Evolutionary conservation across 2,113 vertebrate genomes (phyloP).

Genomic region (Pelusios castaneus): DNA sequence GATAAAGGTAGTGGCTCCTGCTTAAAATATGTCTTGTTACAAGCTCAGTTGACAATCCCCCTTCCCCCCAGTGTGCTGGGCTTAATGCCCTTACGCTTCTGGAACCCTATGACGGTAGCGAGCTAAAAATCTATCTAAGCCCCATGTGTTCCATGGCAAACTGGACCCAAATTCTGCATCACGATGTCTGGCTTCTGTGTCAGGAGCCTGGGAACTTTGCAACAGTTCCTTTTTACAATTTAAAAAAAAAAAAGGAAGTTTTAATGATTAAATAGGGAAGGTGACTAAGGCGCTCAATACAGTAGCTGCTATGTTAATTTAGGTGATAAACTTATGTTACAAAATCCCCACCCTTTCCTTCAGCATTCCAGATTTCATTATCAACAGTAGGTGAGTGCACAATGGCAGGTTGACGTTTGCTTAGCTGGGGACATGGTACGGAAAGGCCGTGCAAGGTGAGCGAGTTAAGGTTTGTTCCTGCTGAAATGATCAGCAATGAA

Average conservation of each 20-base stretch:
- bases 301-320: background rate
- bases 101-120: background rate
- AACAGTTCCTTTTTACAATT: background rate
- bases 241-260: background rate
- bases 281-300: background rate
- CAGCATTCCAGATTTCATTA: fast-evolving
- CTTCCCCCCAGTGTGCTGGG: background rate
- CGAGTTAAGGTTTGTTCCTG: background rate
- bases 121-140: background rate
- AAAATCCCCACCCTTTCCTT: background rate
- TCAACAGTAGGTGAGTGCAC: background rate
- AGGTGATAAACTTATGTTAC: background rate
- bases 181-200: background rate
- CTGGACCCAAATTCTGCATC: background rate
- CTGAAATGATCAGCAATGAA: background rate
- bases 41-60: background rate
- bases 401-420: background rate
- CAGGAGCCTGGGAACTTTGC: background rate
- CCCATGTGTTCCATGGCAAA: background rate
- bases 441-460: background rate
- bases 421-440: background rate
- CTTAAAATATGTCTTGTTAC: background rate
- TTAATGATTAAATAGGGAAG: background rate
- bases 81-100: background rate
- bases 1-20: background rate